Percentiles rank a stretch among this genome's conserved stretches.
Evolutionary conservation across 2,888 invertebrate species (phyloP).

Genomic region (Rhingia campestris): DNA sequence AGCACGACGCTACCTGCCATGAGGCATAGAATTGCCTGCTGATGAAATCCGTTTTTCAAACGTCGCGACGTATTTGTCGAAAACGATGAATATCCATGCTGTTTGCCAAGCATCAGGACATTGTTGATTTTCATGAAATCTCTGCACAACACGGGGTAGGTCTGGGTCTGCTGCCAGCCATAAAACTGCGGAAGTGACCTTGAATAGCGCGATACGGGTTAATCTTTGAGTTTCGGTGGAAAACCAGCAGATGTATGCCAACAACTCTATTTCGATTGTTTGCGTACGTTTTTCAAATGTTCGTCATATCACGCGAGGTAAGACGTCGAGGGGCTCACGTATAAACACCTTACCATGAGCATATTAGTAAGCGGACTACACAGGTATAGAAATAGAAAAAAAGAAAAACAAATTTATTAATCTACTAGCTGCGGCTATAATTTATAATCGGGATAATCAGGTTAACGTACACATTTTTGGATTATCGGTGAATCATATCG

Average conservation of each 20-base stretch:
- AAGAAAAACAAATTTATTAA: background rate
- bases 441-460: conserved; percentile 21
- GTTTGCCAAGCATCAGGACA: background rate
- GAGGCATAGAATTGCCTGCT: background rate
- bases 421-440: conserved; percentile 31
- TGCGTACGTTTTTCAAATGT: background rate
- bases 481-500: conserved; percentile 32
- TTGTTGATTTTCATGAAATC: background rate
- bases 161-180: background rate
- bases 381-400: conserved; percentile 1
- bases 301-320: background rate
- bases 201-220: conserved; percentile 17
- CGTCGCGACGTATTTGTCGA: conserved; percentile 4
- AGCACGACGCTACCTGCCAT: conserved; percentile 3
- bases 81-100: background rate
- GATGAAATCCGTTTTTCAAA: conserved; percentile 44
- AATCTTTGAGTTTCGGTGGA: background rate
- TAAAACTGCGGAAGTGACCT: conserved; percentile 49
- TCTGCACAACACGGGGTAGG: background rate
- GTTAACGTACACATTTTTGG: conserved; percentile 25
- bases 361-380: background rate
- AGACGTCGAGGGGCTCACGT: background rate
- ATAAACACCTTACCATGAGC: conserved; percentile 8
- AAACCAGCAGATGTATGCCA: background rate
- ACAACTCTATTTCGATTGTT: background rate